Evolutionary conservation across 2,888 invertebrate species (phyloP).

Genomic region (Mactromeris polynyma): DNA sequence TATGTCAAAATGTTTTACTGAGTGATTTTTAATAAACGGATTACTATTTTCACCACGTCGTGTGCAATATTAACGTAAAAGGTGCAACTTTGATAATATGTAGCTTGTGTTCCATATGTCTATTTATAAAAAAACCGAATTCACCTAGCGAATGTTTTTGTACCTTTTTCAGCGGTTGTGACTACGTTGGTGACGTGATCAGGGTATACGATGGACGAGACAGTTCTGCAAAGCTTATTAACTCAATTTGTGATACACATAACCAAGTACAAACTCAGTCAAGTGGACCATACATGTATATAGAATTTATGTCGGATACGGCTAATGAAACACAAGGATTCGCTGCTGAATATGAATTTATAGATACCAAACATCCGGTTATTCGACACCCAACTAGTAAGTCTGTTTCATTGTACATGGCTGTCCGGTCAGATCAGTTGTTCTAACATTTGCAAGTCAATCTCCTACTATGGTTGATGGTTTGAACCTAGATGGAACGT

Average conservation of each 20-base stretch:
- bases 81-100: too few species aligned
- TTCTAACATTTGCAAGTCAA: too few species aligned
- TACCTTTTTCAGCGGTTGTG: constrained; percentile 72
- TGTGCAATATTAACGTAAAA: too few species aligned
- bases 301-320: constrained; percentile 79
- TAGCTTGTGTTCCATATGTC: too few species aligned
- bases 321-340: constrained; percentile 79
- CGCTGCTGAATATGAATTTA: constrained; percentile 76
- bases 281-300: constrained; percentile 75
- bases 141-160: not conserved
- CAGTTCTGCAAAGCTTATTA: constrained; percentile 68
- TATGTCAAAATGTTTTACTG: too few species aligned
- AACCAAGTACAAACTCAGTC: constrained; percentile 76
- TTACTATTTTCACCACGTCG: too few species aligned
- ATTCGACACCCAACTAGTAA: not conserved
- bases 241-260: constrained; percentile 76
- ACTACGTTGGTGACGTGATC: constrained; percentile 76
- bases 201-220: constrained; percentile 79
- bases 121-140: too few species aligned
- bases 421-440: too few species aligned
- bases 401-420: not conserved
- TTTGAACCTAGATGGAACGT: too few species aligned
- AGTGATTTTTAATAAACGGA: too few species aligned
- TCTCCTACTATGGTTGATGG: too few species aligned
- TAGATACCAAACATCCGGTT: not conserved